Percentiles rank a stretch among this genome's conserved stretches.
These are phyloP conservation scores for Ctenodactylus gundi DNA, from an alignment of 2,113 vertebrate genomes.

Conservation along the genomic window DNA sequence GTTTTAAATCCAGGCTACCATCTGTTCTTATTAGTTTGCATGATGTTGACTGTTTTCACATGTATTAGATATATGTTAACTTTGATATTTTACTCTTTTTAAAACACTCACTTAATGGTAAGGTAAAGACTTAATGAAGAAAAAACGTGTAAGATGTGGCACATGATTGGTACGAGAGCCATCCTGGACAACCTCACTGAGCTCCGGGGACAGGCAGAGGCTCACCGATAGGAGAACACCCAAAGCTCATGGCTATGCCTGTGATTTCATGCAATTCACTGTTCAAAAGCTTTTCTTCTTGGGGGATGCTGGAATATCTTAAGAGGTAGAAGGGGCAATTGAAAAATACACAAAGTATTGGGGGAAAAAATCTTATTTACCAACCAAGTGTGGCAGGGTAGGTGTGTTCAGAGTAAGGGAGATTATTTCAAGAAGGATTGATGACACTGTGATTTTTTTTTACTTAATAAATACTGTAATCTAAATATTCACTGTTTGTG, in stretches of 20 bases:
- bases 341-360: too few relatives aligned
- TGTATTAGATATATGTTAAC: background rate
- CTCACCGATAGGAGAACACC: background rate
- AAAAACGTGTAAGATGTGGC: background rate
- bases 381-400: too few relatives aligned
- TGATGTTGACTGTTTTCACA: background rate
- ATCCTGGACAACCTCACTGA: background rate
- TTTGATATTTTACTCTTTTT: constrained; percentile 1
- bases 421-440: too few relatives aligned
- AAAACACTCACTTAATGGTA: background rate
- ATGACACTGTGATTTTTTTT: too few relatives aligned
- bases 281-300: background rate
- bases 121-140: background rate
- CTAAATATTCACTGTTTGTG: too few relatives aligned
- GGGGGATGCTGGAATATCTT: background rate
- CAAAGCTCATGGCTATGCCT: background rate
- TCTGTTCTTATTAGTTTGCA: background rate
- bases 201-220: background rate
- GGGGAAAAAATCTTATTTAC: too few relatives aligned
- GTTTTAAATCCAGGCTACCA: background rate
- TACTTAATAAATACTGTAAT: too few relatives aligned
- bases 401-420: too few relatives aligned
- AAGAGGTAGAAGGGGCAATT: too few relatives aligned
- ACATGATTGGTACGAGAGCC: background rate
- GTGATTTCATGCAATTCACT: background rate